Conservation (phyloP, 2,113 vertebrate genomes). For the Bubo bubo region DNA sequence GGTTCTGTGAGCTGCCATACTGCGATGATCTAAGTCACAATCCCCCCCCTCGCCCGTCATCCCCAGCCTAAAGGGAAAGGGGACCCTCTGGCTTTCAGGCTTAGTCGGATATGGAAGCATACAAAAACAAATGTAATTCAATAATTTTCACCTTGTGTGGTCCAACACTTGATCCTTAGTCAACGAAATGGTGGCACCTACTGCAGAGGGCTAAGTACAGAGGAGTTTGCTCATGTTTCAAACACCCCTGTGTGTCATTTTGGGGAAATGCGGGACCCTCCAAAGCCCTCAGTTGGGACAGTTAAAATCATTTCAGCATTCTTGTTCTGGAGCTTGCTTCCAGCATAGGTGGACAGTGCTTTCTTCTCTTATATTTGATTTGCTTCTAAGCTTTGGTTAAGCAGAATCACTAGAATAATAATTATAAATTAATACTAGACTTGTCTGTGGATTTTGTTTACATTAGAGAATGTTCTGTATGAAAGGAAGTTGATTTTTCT, state of each 20-base stretch:
- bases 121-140: not conserved
- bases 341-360: not conserved
- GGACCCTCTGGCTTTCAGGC: not conserved
- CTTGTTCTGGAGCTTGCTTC: not conserved
- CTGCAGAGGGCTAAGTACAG: not conserved
- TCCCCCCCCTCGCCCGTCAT: fast-evolving
- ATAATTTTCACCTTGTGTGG: fast-evolving
- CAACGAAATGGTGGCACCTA: not conserved
- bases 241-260: not conserved
- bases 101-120: fast-evolving
- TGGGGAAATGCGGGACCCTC: not conserved
- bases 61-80: not conserved
- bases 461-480: not conserved
- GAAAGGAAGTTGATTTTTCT: not conserved
- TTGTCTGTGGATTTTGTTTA: not conserved
- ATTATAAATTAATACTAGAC: not conserved
- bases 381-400: not conserved
- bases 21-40: not conserved
- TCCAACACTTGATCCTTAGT: not conserved
- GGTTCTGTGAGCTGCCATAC: not conserved
- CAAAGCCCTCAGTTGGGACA: not conserved
- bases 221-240: not conserved
- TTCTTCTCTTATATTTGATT: not conserved
- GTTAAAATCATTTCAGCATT: not conserved
- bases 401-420: not conserved